Evolutionary conservation across 1,140 invertebrate genomes (phyloP), one percentile per base, ranked within the genome.

Genomic region (Achroia grisella): DNA sequence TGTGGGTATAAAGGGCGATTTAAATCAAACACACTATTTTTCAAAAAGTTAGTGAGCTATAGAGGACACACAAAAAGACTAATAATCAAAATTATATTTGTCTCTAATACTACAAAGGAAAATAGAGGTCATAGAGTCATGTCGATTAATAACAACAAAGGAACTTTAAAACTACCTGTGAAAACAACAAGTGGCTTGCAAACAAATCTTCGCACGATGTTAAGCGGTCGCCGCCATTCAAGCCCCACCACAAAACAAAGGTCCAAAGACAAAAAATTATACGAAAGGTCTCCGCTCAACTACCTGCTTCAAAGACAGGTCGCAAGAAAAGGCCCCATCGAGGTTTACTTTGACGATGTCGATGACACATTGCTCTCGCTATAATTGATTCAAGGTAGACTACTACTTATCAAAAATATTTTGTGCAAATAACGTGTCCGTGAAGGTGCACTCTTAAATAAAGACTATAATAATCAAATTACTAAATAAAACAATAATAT

Each of bases 211-310:
- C 40, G 13, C 42, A 60, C 37, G 48, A 39, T 46, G 23, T 31
- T 49, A 14, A 33, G 29, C 35, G 33, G 8, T 39, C 42, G 44
- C 50, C 42, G 41, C 50, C 60, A 61, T 71, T 70, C 61, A 68
- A 23, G 36, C 36, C 44, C 56, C 47, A 55, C 49, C 42, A 48
- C 43, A 28, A 15, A 39, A 68, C 62, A 71, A 73, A 72, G 59
- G 63, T 65, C 40, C 60, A 43, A 34, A 43, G 42, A 71, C 63
- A 79, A 79, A 79, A 67, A 74, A 71, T 36, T 45, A 62, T 63
- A 52, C 66, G 55, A 76, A 75, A 72, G 69, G 62, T 52, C 46
- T 44, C 28, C 31, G 36, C 61, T 60, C 58, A 61, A 59, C 75
- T 80, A 77, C 76, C 76, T 80, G 73, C 56, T 56, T 48, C 44